A percentile compares a stretch with the other conserved stretches of the same genome.
Conservation (phyloP, 1,140 invertebrate genomes). For the Pogonognathellus flavescens region DNA sequence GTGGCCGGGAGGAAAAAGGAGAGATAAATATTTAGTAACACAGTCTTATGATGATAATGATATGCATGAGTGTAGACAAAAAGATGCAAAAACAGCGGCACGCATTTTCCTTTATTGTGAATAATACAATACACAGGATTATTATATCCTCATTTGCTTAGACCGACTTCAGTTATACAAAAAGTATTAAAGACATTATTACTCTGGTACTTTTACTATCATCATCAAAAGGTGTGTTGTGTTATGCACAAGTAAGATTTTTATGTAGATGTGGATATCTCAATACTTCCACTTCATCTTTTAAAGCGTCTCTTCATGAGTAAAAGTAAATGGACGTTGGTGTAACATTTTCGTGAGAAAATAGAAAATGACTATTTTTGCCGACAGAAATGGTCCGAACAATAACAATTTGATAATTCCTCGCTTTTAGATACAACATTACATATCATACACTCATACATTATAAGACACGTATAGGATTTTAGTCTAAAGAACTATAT, state of each 20-base stretch:
- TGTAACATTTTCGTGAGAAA: slow-evolving; percentile 31
- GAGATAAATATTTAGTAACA: not conserved
- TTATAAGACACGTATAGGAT: no score
- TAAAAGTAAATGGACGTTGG: slow-evolving; percentile 14
- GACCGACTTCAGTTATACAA: not conserved
- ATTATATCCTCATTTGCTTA: slow-evolving; percentile 45
- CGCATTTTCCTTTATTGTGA: slow-evolving; percentile 19
- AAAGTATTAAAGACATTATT: not conserved
- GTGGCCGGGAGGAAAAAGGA: slow-evolving; percentile 20
- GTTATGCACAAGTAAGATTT: not conserved
- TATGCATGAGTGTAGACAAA: slow-evolving; percentile 7
- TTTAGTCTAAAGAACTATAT: no score
- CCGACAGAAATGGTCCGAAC: slow-evolving; percentile 23
- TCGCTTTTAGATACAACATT: not conserved
- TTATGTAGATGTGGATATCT: not conserved
- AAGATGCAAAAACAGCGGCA: slow-evolving; percentile 41
- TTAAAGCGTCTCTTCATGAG: not conserved
- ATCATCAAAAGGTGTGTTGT: no score
- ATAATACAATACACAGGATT: slow-evolving; percentile 4
- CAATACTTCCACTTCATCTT: not conserved
- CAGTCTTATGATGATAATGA: slow-evolving; percentile 10
- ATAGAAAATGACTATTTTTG: slow-evolving; percentile 37
- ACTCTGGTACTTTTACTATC: no score
- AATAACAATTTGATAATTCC: slow-evolving; percentile 27
- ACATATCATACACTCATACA: no score